Percentiles rank a stretch among this genome's conserved stretches.
These are phyloP conservation scores for Polydrusus pterygomalis DNA, from an alignment of 2,888 invertebrate species.

Conservation along the genomic window DNA sequence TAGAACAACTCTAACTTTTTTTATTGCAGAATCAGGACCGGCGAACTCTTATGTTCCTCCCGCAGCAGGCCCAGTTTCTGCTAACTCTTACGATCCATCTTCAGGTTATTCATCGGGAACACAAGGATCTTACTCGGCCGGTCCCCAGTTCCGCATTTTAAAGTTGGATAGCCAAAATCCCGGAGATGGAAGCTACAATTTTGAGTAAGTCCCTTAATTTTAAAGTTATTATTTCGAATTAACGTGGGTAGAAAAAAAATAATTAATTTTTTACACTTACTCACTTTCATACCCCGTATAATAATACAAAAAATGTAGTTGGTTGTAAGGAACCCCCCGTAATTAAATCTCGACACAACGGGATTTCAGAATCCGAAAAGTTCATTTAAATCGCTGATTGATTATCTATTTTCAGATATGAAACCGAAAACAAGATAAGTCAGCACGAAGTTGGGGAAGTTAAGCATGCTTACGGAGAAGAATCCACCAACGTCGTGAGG, in stretches of 20 bases:
- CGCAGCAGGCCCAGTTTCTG: constrained; percentile 20
- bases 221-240: too few species aligned
- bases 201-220: constrained; percentile 73
- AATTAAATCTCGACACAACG: too few species aligned
- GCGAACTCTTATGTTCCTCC: constrained; percentile 17
- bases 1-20: too few species aligned
- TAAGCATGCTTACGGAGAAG: constrained; percentile 78
- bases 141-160: constrained; percentile 75
- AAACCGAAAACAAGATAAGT: constrained; percentile 74
- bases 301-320: too few species aligned
- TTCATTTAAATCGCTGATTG: too few species aligned
- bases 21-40: not conserved
- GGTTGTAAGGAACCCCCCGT: too few species aligned
- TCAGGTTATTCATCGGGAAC: constrained; percentile 26
- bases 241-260: too few species aligned
- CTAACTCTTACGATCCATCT: not conserved
- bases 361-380: too few species aligned
- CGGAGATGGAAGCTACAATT: constrained; percentile 75
- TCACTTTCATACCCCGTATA: not conserved
- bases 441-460: constrained; percentile 77
- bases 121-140: constrained; percentile 68
- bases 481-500: constrained; percentile 75
- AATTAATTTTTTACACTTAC: too few species aligned
- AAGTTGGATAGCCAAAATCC: constrained; percentile 76
- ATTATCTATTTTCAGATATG: constrained; percentile 75